Percentiles rank a stretch among this genome's conserved stretches.
Evolutionary conservation across 2,888 invertebrate genomes (phyloP).

Genomic region (Parascotia fuliginaria): DNA sequence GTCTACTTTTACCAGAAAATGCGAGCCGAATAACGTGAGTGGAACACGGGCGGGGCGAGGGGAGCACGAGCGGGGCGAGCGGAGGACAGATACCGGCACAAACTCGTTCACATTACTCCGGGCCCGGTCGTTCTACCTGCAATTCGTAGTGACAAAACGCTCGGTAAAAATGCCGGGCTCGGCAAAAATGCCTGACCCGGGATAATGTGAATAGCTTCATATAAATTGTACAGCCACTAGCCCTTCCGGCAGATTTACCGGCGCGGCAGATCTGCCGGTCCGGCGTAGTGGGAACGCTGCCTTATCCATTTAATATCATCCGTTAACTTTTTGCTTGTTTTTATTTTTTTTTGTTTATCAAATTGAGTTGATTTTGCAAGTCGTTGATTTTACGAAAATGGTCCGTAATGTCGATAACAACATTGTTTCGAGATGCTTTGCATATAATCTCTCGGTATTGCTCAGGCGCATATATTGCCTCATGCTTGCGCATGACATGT

Average conservation of each 20-base stretch:
- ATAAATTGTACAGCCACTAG: constrained; percentile 36
- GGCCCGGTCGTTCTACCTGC: constrained; percentile 27
- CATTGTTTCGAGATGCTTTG: no score
- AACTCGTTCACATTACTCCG: constrained; percentile 8
- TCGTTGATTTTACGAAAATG: no score
- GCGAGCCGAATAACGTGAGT: constrained; percentile 33
- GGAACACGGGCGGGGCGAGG: constrained; percentile 29
- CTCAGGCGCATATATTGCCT: no score
- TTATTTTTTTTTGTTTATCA: no score
- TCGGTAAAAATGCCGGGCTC: constrained; percentile 34
- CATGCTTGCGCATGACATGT: no score
- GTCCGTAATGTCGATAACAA: no score
- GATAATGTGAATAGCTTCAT: constrained; percentile 42
- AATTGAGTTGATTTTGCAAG: no score
- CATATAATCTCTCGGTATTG: no score
- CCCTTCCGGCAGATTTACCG: constrained; percentile 28
- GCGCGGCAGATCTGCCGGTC: constrained; percentile 10
- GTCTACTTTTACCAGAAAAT: constrained; percentile 12
- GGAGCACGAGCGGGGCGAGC: constrained; percentile 18
- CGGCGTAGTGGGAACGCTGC: constrained; percentile 22
- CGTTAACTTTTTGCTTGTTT: no score
- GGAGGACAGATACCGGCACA: constrained; percentile 27
- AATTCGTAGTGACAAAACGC: constrained; percentile 41
- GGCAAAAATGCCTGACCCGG: constrained; percentile 23
- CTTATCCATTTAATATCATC: no score